Evolutionary conservation across 2,888 invertebrate genomes (phyloP).

Genomic region (Asteroscopus sphinx): DNA sequence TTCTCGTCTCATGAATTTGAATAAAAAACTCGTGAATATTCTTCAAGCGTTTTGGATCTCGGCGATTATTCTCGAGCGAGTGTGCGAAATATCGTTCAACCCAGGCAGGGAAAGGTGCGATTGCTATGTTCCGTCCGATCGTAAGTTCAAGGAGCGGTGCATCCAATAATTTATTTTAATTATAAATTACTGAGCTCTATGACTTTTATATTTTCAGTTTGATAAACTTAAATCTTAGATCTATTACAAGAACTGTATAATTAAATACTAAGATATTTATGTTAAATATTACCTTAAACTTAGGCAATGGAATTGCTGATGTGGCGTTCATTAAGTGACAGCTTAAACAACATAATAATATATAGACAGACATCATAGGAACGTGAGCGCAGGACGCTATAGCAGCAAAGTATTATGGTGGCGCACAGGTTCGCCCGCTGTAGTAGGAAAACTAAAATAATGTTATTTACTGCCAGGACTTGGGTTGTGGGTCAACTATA

Average conservation of each 20-base stretch:
- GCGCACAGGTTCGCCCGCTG: too few relatives aligned
- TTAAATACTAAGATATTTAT: constrained; percentile 6
- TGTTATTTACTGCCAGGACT: too few relatives aligned
- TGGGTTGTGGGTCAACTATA: too few relatives aligned
- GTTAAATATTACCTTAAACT: neutral
- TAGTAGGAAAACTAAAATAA: too few relatives aligned
- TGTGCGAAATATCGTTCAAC: constrained; percentile 57
- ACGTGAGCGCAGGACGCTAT: too few relatives aligned
- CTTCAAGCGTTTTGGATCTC: constrained; percentile 63
- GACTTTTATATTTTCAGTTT: neutral
- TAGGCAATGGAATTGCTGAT: too few relatives aligned
- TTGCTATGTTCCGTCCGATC: constrained; percentile 8
- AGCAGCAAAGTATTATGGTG: too few relatives aligned
- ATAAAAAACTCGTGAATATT: constrained; percentile 75
- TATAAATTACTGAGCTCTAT: constrained; percentile 3
- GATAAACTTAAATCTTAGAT: neutral
- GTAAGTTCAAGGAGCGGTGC: constrained; percentile 16
- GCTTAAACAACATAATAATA: too few relatives aligned
- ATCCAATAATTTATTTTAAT: constrained; percentile 36
- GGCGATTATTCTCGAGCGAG: constrained; percentile 57
- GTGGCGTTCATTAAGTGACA: too few relatives aligned
- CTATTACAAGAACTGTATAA: constrained; percentile 6
- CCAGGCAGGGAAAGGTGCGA: constrained; percentile 47
- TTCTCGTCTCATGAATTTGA: constrained; percentile 76
- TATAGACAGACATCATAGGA: too few relatives aligned